Evolutionary conservation across 2,888 invertebrate genomes (phyloP), one percentile per base, ranked within the genome.

Genomic region (Calameuta filiformis): DNA sequence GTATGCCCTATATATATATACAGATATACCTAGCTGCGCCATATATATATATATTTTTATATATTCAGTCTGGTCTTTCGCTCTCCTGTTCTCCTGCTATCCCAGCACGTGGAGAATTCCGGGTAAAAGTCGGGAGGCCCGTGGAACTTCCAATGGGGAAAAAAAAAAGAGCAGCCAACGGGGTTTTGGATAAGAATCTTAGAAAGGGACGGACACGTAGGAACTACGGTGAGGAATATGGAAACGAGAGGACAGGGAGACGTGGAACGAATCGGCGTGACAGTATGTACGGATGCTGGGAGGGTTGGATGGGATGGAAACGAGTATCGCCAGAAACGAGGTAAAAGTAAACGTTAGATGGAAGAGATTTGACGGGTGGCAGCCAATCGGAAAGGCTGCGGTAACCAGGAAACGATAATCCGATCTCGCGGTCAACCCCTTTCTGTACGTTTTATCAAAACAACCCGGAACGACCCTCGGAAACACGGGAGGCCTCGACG

Each of bases 381-480:
- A 56, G 23, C 56, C 56, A 56, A 56, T 56, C 23, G 56, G 23
- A 56, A 73, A 34, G 31, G 15, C 35, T 35, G 68, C 74, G 77
- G 68, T 73, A 77, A 77, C 77, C 74, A 68, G 77, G 74, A 31
- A 68, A 73, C 69, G 33, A 71, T 77, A 75, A 77, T 77, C 75
- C 77, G 75, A 71, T 69, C 77, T 77, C 33, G 68, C 69, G 37
- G 37, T n/a, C 34, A 35, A 73, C 34, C 76, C 77, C 68, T 73
- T 69, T 77, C 75, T 73, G 73, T 40, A 33, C 75, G 77, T 69
- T 75, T 73, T 75, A 79, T 77, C 79, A 77, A 77, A 79, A 79
- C 77, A 78, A 73, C 73, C 73, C 69, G 73, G 73, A 56, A 69
- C 12, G 34, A 71, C 31, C 33, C 31, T 0, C 31, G 34, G 12